phyloP scores from a whole-genome alignment of 2,888 invertebrate genomes.

The Scaptomyza polygonia region DNA sequence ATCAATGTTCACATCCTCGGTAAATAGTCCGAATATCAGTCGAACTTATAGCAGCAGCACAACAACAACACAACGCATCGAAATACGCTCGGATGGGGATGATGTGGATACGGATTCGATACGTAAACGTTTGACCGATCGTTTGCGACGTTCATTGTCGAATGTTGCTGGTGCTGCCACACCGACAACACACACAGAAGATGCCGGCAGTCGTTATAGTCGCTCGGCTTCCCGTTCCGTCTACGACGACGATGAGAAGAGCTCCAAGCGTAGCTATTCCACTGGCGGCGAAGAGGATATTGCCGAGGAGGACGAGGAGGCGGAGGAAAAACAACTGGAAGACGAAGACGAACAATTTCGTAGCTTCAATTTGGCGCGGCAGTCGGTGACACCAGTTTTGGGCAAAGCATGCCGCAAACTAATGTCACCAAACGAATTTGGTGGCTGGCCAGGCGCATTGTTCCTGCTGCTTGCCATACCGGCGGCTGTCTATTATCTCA shows the following conservation, averaged over 20 bases:
- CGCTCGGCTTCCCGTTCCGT: slow-evolving; percentile 80
- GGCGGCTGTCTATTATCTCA: slow-evolving; percentile 74
- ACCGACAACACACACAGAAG: slow-evolving; percentile 60
- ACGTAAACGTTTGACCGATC: slow-evolving; percentile 79
- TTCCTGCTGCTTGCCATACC: slow-evolving; percentile 74
- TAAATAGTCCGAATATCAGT: slow-evolving; percentile 70
- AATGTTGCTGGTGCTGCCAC: slow-evolving; percentile 61
- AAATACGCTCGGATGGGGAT: slow-evolving; percentile 74
- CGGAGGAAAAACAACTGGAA: slow-evolving; percentile 40
- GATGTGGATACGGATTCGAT: slow-evolving; percentile 74
- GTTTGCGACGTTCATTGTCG: slow-evolving; percentile 81
- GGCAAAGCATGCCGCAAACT: slow-evolving; percentile 69
- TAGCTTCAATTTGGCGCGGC: slow-evolving; percentile 69
- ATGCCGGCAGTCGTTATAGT: slow-evolving; percentile 72
- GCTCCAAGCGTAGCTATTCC: slow-evolving; percentile 80
- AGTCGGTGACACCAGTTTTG: slow-evolving; percentile 45
- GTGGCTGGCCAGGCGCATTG: slow-evolving; percentile 76
- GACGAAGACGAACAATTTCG: slow-evolving; percentile 62
- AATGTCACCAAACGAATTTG: slow-evolving; percentile 77
- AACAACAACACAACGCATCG: slow-evolving; percentile 76
- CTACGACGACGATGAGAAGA: slow-evolving; percentile 81
- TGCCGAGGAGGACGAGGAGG: slow-evolving; percentile 52
- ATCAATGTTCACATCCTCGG: slow-evolving; percentile 65
- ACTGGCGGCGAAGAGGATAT: slow-evolving; percentile 59
- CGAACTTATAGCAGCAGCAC: slow-evolving; percentile 70